Conservation (phyloP, 2,888 invertebrate genomes). For the Cataglyphis cursor region DNA sequence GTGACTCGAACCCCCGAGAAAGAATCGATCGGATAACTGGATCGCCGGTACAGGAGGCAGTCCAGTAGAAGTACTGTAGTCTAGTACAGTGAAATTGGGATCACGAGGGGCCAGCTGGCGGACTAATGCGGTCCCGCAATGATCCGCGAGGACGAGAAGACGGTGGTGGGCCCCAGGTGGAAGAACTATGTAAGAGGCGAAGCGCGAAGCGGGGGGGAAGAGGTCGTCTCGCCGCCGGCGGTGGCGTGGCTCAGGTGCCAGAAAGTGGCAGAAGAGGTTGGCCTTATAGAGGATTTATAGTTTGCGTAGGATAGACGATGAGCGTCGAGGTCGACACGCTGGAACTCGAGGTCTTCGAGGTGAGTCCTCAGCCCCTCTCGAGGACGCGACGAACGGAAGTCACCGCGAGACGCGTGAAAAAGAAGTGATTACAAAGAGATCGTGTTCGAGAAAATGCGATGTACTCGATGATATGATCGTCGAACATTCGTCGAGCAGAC, state of each 20-base stretch:
- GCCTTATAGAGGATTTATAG: conserved; percentile 82
- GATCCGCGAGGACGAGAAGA: conserved; percentile 74
- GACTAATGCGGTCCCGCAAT: conserved; percentile 76
- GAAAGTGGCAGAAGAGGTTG: conserved; percentile 82
- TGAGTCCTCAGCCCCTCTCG: conserved; percentile 79
- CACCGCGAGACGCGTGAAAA: conserved; percentile 22
- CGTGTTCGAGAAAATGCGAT: neutral
- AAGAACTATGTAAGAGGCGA: conserved; percentile 80
- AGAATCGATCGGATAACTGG: conserved; percentile 42
- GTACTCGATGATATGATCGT: neutral
- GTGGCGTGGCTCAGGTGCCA: conserved; percentile 79
- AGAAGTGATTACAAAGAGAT: neutral
- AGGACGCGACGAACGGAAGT: conserved; percentile 73
- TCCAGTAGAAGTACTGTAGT: conserved; percentile 33
- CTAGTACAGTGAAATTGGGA: conserved; percentile 26
- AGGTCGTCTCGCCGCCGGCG: conserved; percentile 75
- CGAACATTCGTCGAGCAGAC: neutral
- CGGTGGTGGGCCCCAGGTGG: conserved; percentile 71
- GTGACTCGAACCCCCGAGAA: conserved; percentile 21
- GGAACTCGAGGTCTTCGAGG: conserved; percentile 87
- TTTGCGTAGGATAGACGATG: conserved; percentile 84
- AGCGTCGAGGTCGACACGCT: conserved; percentile 85
- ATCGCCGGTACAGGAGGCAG: conserved; percentile 29
- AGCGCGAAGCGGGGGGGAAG: conserved; percentile 58
- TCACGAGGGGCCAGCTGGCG: conserved; percentile 63